Base-by-base conservation (phyloP, 2,888 invertebrate genomes). In the Melanostoma mellinum region DNA sequence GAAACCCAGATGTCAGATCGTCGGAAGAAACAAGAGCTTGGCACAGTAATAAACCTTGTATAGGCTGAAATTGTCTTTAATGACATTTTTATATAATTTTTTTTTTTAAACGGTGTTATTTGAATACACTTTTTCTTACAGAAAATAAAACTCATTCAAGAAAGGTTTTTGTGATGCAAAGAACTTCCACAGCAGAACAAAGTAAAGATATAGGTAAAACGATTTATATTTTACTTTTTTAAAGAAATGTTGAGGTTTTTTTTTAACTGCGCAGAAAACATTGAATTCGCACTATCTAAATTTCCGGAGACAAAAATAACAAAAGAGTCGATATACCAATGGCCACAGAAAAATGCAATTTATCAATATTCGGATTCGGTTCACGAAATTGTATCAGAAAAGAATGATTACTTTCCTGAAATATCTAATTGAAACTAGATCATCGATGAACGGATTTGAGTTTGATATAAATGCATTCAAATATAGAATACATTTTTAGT, bases 91-190 rank as follows among this genome's bases (percentile, higher is more conserved):
- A 20, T 20, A 20, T 20, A 20, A 0, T 1, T 20, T 1, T 40
- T 40, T 40, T 40, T 40, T 40, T 40, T 40, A 40, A 40, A 40
- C 8, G 40, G 1, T 40, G 20, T 20, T 20, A 20, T 46, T 46
- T 46, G 46, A 46, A 46, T 46, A 10, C 4, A 46, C 9, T 46
- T 46, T 46, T 46, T 46, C 10, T 46, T 40, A 20, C 20, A 20
- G 20, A 20, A 20, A 20, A 20, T 20, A 20, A 20, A 20, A 20
- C 20, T 20, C 20, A 46, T 46, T 2, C 9, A 6, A 46, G 46
- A 38, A 55, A 55, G 38, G 55, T 55, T 55, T 55, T 55, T 55
- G 38, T 55, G 38, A 55, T 55, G 55, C 58, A 42, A 42, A 58
- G 42, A 58, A 58, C 42, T 58, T 58, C 30, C 42, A 42, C 58